A percentile compares a stretch with the other conserved stretches of the same genome.
phyloP scores from a whole-genome alignment of 2,888 invertebrate genomes.

The Coelinius sp. region DNA sequence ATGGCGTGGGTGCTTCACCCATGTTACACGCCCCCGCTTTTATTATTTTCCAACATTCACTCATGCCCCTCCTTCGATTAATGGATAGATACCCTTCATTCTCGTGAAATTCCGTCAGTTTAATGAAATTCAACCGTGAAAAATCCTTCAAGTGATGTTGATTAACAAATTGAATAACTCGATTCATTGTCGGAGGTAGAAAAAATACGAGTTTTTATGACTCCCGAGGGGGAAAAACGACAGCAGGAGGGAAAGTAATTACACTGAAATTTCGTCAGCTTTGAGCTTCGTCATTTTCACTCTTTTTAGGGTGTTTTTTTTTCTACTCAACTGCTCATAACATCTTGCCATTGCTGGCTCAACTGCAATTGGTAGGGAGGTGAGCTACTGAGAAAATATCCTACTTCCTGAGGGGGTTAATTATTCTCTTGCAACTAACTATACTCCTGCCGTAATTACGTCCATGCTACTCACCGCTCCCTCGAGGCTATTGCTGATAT shows the following conservation, averaged over 20 bases:
- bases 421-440: slow-evolving; percentile 51
- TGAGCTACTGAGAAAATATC: slow-evolving; percentile 1
- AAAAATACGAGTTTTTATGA: not conserved
- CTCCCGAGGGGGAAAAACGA: not conserved
- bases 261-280: slow-evolving; percentile 27
- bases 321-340: not conserved
- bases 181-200: not conserved
- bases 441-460: slow-evolving; percentile 60
- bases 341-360: not conserved
- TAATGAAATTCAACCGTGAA: not conserved
- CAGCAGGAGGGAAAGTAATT: slow-evolving; percentile 39
- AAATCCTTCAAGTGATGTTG: not conserved
- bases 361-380: not conserved
- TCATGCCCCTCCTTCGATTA: not conserved
- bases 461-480: slow-evolving; percentile 46
- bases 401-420: slow-evolving; percentile 32
- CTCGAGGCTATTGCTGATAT: slow-evolving; percentile 37
- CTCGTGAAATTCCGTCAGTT: not conserved
- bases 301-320: not conserved
- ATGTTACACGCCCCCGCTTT: not conserved
- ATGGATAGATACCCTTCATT: not conserved
- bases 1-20: not conserved
- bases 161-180: not conserved
- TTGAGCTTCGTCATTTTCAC: slow-evolving; percentile 39
- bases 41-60: slow-evolving; percentile 1